Base-by-base conservation (phyloP, 1,140 invertebrate species). In the Muscidifurax raptorellus region DNA sequence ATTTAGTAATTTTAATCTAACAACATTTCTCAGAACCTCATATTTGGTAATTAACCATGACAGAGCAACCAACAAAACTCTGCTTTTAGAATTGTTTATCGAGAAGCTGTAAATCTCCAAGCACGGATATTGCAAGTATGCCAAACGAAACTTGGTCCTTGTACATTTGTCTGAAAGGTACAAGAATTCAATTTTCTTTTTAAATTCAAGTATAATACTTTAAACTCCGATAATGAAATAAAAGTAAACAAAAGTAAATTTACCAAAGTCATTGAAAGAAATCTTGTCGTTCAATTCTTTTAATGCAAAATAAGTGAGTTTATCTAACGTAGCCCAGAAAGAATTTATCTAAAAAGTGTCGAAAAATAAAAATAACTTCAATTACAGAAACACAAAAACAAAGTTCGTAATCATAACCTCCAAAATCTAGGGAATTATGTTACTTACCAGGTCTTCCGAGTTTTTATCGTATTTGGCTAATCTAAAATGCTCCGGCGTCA, bases 401-500 rank as follows among this genome's bases (percentile, higher is more conserved):
- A 18, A 91, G 87, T 10, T 85, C 22, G 1, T n/a, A 12, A 18
- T 13, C 25, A 74, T 81, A 87, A 82, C 77, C 77, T 85, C 25
- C 4, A 27, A 79, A 64, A 25, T 80, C 1, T 15, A n/a, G 3
- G 28, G 5, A 6, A 28, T 28, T n/a, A 59, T n/a, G n/a, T 69
- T 27, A 89, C 90, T 89, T 78, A 91, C 90, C 32, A 85, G 64
- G 32, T 86, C 80, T 5, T 89, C 80, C 1, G 85, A 80, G 27
- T 74, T 69, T 52, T 74, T 71, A 72, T 90, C 86, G 13, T 87
- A 88, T 67, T 91, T 90, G 10, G 89, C 87, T 72, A 88, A 74
- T 83, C 87, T 86, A 52, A 91, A 90, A 82, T 90, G 85, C 36
- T 91, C 89, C 1, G 89, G 88, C 75, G 88, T 89, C 25, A 91